Evolutionary conservation across 1,140 invertebrate genomes (phyloP), one percentile per base, ranked within the genome.

Genomic region (Sesamia nonagrioides): DNA sequence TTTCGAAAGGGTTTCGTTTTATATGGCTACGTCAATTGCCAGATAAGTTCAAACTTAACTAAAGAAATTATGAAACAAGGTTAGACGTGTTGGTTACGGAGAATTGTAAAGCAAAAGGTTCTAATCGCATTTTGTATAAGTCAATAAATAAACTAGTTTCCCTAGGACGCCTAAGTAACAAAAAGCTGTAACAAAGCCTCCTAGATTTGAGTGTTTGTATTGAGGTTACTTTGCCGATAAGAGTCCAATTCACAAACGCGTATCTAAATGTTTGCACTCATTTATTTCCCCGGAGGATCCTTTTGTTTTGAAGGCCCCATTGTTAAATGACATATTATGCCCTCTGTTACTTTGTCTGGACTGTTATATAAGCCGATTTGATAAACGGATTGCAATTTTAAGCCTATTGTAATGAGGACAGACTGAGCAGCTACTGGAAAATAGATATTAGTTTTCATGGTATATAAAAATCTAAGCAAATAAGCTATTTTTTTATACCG

Each of bases 151-250:
- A 27, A 27, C 27, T 27, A 27, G 1, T 27, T 27, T 1, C 27
- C 27, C 27, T 27, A 17, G 8, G 35, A 17, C 17, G 17, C 21
- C 37, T 42, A 5, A 37, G 17, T 40, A 40, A 18, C 35, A 63
- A 63, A 63, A 18, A 40, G 9, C 18, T 33, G 21, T 5, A 42
- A 42, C 8, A 63, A 42, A 18, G 4, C 17, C 3, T 11, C 2
- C 61, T 37, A 66, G 61, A 66, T 66, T 66, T 42, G 18, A 60
- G 27, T 66, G 11, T 66, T 66, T 66, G 61, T 66, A 66, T 66
- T 66, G 37, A 66, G 61, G 42, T 66, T 66, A 66, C 61, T 8
- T 40, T 66, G 37, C 42, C 61, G 42, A 66, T 40, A 37, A 18
- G 37, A 9, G 37, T 66, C 37, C 61, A 66, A 66, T 66, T 42